These are phyloP conservation scores for Neoarius graeffei DNA, from an alignment of 2,113 vertebrate genomes.

Conservation along the genomic window DNA sequence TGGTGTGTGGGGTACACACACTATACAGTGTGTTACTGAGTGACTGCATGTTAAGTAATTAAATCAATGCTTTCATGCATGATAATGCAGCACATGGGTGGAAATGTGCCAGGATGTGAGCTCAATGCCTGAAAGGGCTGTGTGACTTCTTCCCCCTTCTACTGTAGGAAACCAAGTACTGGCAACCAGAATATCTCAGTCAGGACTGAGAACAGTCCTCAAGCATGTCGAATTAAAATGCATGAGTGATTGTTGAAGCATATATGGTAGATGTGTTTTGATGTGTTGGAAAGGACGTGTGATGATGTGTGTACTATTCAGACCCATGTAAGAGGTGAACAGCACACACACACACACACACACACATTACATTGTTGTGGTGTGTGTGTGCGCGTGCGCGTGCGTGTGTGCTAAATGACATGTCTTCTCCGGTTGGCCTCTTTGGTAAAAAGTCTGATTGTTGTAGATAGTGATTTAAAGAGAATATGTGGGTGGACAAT, in stretches of 20 bases:
- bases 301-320: not conserved
- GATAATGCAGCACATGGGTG: slow-evolving; percentile 60
- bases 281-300: not conserved
- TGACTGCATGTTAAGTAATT: slow-evolving; percentile 66
- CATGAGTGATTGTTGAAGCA: not conserved
- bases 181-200: slow-evolving; percentile 59
- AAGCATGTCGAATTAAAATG: slow-evolving; percentile 9
- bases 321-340: not conserved
- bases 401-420: slow-evolving; percentile 14
- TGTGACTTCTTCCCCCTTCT: slow-evolving; percentile 44
- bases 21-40: slow-evolving; percentile 11
- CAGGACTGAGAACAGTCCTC: slow-evolving; percentile 53
- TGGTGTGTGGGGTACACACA: not conserved
- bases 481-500: slow-evolving; percentile 40
- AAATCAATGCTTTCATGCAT: slow-evolving; percentile 65
- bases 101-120: slow-evolving; percentile 55
- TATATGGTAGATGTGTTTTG: not conserved
- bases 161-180: slow-evolving; percentile 50
- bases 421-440: slow-evolving; percentile 3
- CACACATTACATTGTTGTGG: not conserved
- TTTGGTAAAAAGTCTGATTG: slow-evolving; percentile 26
- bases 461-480: slow-evolving; percentile 32
- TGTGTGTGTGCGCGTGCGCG: not conserved
- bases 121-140: slow-evolving; percentile 9
- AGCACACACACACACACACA: not conserved